Base-by-base conservation (phyloP, 2,888 invertebrate species). In the Mongoloraphidia duomilia region DNA sequence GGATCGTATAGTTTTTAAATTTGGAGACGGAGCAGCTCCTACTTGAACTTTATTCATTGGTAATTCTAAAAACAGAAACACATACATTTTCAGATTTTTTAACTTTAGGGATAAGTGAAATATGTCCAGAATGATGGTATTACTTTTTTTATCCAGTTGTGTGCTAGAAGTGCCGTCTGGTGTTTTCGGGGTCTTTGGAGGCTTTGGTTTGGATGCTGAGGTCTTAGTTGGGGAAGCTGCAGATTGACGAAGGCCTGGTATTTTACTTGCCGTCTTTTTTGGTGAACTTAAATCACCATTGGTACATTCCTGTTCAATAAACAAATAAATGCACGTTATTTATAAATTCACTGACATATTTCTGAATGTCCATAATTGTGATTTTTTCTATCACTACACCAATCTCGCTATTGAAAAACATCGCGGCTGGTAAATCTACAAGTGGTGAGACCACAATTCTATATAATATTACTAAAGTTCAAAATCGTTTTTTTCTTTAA, bases 11-110 rank as follows among this genome's bases (percentile, higher is more conserved):
- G 84, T 79, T 71, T 92, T 93, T 60, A 91, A 75, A 67, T 93
- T 93, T 33, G 92, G 94, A 49, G 91, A 92, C 50, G 92, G 91
- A 49, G 88, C 88, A 58, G 86, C 82, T 47, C 94, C 93, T 44
- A 91, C 91, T 76, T 91, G 89, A 53, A 91, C 71, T 73, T 91
- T 92, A 67, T 92, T 93, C 88, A 92, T 92, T 56, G 92, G 89
- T 61, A 92, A 72, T 77, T 83, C 81, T 36, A 47, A 14, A 17
- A 35, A n/a, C 11, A 47, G 9, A 17, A 8, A 45, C 10, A 12
- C 12, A 11, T 49, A 49, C 17, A 42, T 42, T 14, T 14, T 11
- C 8, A 5, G 14, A 39, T 39, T 8, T 13, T 39, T 8, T 8
- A 39, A 11, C 9, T 13, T 6, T 39, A 39, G 13, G 13, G 13